These are phyloP conservation scores for Trissonchulus latispiculum DNA, from an alignment of 2,888 invertebrate species.

Conservation along the genomic window DNA sequence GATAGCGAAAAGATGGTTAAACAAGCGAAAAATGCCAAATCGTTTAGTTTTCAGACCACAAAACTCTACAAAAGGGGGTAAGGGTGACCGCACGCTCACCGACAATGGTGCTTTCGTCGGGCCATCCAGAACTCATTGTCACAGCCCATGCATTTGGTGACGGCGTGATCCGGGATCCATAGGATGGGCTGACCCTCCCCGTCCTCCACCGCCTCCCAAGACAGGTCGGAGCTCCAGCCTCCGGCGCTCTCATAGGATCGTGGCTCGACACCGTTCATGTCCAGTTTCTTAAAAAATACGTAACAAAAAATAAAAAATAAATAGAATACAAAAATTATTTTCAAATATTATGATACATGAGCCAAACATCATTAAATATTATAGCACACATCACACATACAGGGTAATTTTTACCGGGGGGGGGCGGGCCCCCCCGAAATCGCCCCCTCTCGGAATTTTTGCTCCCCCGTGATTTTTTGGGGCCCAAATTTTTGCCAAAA, in stretches of 20 bases:
- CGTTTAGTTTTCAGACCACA: too few species aligned
- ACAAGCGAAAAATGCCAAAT: too few species aligned
- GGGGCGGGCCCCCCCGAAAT: too few species aligned
- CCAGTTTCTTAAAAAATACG: not conserved
- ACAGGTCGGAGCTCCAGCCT: not conserved
- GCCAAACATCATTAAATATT: too few species aligned
- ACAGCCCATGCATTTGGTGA: constrained; percentile 76
- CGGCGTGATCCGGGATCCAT: constrained; percentile 88
- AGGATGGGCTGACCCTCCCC: constrained; percentile 62
- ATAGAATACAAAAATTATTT: not conserved
- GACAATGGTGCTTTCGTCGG: constrained; percentile 81
- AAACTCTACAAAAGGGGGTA: too few species aligned
- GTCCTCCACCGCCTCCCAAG: constrained; percentile 54
- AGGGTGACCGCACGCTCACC: constrained; percentile 80
- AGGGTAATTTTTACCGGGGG: too few species aligned
- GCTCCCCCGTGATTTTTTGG: too few species aligned
- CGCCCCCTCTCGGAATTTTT: too few species aligned
- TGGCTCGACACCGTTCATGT: constrained; percentile 64
- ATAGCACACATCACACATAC: too few species aligned
- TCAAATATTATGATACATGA: too few species aligned
- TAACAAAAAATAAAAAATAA: not conserved
- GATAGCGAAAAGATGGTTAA: too few species aligned
- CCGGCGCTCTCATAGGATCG: not conserved
- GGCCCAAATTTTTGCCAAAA: too few species aligned
- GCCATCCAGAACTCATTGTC: constrained; percentile 79